These are phyloP conservation scores for Entomyzon cyanotis DNA, from an alignment of 2,113 vertebrate genomes.

Conservation along the genomic window DNA sequence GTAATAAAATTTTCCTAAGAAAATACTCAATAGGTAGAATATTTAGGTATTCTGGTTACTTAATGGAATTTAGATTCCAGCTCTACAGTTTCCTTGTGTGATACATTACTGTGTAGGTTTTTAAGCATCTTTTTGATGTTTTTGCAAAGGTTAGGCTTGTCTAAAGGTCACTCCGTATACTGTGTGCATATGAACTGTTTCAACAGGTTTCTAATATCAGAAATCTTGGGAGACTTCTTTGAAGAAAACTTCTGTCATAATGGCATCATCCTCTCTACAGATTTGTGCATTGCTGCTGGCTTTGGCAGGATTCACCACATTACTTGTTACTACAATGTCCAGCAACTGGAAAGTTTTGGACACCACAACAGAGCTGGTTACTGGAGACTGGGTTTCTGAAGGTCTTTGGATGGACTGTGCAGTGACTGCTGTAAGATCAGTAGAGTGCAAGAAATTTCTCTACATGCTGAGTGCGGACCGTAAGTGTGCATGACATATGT, in stretches of 20 bases:
- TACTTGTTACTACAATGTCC: conserved; percentile 74
- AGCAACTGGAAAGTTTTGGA: conserved; percentile 75
- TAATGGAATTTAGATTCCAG: neutral
- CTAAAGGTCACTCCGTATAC: neutral
- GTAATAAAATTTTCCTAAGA: neutral
- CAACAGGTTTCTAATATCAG: neutral
- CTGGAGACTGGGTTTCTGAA: conserved; percentile 75
- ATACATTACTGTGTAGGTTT: neutral
- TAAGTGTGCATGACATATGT: conserved; percentile 44
- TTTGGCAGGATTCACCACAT: conserved; percentile 73
- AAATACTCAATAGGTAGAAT: neutral
- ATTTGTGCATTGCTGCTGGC: conserved; percentile 74
- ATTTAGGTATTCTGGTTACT: neutral
- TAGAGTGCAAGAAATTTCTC: conserved; percentile 77
- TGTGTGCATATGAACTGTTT: neutral
- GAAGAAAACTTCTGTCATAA: neutral
- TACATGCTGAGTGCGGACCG: conserved; percentile 79
- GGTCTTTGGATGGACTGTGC: conserved; percentile 86
- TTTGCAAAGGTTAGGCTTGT: neutral
- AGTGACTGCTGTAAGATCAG: conserved; percentile 58
- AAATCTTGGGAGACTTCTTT: neutral
- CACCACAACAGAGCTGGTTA: conserved; percentile 20
- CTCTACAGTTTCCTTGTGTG: neutral
- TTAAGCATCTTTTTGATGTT: neutral
- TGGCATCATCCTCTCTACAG: conserved; percentile 66